Base-by-base conservation (phyloP, 2,113 vertebrate genomes). In the Cyanistes caeruleus region DNA sequence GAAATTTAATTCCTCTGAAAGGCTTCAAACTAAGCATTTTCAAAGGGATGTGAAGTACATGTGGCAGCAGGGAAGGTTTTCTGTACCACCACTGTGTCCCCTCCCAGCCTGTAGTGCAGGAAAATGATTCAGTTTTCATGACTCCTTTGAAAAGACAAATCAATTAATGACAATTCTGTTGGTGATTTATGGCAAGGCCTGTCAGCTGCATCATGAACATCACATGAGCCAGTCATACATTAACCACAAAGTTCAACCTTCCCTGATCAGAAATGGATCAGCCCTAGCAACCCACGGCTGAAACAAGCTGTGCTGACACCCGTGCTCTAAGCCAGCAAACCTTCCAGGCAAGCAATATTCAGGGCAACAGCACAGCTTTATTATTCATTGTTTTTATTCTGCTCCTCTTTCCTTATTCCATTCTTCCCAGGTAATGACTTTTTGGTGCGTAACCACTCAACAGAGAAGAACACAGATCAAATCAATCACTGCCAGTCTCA, bases 341-440 rank as follows among this genome's bases (percentile, higher is more conserved):
- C 74, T 84, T 28, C 25, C 1, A 69, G 70, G 83, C 51, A 92
- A 78, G 56, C 2, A 14, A 68, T 48, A 56, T 11, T 46, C 84
- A 75, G 75, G 72, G 48, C 76, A 93, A 75, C 15, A 12, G 60
- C 7, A 85, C 30, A 78, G 72, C 78, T 80, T 84, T 44, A 58
- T 58, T 70, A 86, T 51, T 58, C 53, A 80, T 28, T 90, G 88
- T 2, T 67, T 91, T 84, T n/a, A 52, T 46, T 63, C 79, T 64
- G 67, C 58, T 85, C 51, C 33, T 58, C 63, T 41, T 65, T 63
- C 87, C 75, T 67, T 90, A 56, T 41, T 94, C 83, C 52, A 52
- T 81, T 81, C 86, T 81, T 88, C 60, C 79, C 64, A 83, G 63
- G 58, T 89, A 94, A 86, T 73, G 92, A 73, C 77, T 63, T 63